Conservation (phyloP, 2,113 vertebrate species). For the Petrocephalus zakoni region DNA sequence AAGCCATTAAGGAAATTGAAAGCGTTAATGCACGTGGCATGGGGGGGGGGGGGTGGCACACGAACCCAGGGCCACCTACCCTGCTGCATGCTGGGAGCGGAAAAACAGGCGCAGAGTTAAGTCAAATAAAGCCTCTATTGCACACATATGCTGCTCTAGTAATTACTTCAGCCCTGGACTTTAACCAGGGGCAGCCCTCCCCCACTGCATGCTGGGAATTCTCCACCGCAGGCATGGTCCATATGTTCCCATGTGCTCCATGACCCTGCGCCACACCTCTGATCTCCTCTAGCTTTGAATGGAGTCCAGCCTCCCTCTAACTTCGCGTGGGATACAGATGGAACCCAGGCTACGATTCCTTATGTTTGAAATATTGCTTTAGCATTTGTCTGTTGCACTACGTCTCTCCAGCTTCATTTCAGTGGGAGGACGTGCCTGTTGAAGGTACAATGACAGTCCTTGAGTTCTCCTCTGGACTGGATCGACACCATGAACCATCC, state of each 20-base stretch:
- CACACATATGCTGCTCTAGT: neutral
- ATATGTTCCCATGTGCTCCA: neutral
- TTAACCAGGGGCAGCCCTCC: neutral
- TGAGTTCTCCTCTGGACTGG: neutral
- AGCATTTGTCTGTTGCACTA: neutral
- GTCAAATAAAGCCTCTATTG: neutral
- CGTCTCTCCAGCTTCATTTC: neutral
- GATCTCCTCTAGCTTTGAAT: neutral
- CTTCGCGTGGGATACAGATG: neutral
- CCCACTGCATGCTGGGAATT: neutral
- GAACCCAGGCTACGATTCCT: neutral
- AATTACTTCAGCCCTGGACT: neutral
- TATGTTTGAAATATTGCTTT: neutral
- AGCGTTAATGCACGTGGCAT: conserved; percentile 65
- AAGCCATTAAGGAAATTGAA: conserved; percentile 68
- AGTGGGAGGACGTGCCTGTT: neutral
- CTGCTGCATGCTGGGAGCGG: conserved; percentile 21
- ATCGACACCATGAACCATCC: neutral
- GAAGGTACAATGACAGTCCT: neutral
- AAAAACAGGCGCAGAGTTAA: neutral
- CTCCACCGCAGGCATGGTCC: neutral
- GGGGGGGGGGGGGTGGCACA: conserved; percentile 37
- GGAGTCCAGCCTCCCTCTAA: neutral
- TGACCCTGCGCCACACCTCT: neutral
- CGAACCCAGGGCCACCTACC: conserved; percentile 42